Percentiles rank a stretch among this genome's conserved stretches.
Conservation (phyloP, 2,113 vertebrate species). For the Myrmecobius fasciatus region DNA sequence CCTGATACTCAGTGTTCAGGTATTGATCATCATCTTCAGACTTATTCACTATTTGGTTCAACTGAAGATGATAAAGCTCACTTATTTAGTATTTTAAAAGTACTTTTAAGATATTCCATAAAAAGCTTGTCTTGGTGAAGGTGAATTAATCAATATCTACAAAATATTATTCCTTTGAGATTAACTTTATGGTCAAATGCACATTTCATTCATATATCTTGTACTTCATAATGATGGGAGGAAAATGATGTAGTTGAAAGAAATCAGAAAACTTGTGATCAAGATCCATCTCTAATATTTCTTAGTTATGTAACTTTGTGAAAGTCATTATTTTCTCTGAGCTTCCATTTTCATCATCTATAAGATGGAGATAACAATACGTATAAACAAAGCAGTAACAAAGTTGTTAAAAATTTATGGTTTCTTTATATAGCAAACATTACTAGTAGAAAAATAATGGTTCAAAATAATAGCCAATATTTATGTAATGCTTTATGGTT, state of each 20-base stretch:
- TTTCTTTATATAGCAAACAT: not conserved
- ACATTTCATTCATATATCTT: not conserved
- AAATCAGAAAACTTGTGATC: not conserved
- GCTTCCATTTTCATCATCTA: too few species aligned
- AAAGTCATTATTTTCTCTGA: too few species aligned
- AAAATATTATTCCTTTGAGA: not conserved
- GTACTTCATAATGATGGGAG: not conserved
- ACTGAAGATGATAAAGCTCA: constrained; percentile 14
- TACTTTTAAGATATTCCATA: not conserved
- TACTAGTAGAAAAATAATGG: not conserved
- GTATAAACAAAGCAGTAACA: too few species aligned
- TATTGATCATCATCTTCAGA: constrained; percentile 23
- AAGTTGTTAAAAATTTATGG: not conserved
- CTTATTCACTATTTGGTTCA: not conserved
- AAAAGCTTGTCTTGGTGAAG: not conserved
- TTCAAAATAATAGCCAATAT: not conserved
- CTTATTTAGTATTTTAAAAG: not conserved
- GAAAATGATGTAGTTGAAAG: not conserved
- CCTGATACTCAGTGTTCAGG: not conserved
- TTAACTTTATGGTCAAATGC: not conserved
- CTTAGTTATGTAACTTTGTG: too few species aligned
- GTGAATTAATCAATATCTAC: not conserved
- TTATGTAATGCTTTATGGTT: not conserved
- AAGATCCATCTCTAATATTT: too few species aligned
- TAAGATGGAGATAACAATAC: not conserved